Conservation (phyloP, 2,113 vertebrate genomes). For the Elachura formosa region DNA sequence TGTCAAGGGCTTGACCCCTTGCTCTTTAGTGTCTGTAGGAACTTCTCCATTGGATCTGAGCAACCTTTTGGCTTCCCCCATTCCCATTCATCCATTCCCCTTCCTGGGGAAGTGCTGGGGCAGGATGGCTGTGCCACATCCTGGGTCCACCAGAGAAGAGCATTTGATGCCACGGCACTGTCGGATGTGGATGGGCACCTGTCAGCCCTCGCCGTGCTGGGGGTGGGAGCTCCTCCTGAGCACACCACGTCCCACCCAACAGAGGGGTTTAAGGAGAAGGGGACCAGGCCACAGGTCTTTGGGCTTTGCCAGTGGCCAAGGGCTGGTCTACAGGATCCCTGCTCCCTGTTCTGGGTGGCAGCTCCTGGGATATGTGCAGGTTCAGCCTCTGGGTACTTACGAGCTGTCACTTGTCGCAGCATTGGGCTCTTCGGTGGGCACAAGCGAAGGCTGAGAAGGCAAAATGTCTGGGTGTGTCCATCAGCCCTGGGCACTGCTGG, state of each 20-base stretch:
- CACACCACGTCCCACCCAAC: background rate
- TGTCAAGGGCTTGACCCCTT: background rate
- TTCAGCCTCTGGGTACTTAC: accelerated
- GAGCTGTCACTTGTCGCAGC: background rate
- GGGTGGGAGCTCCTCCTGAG: background rate
- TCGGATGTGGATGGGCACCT: background rate
- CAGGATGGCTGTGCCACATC: background rate
- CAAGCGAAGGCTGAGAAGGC: background rate
- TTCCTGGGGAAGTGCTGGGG: accelerated
- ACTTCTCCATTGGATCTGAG: background rate
- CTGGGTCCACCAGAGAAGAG: background rate
- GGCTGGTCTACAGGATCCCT: background rate
- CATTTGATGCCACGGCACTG: background rate
- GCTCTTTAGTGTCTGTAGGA: background rate
- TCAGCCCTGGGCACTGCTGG: accelerated
- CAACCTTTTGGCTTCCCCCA: background rate
- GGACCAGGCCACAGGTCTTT: background rate
- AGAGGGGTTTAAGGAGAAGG: background rate
- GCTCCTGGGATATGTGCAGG: accelerated
- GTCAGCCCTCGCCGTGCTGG: accelerated
- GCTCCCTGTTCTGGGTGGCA: accelerated
- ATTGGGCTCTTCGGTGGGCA: background rate
- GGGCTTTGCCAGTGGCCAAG: background rate
- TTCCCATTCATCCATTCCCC: background rate
- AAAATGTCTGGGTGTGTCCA: background rate